Percentiles rank a stretch among this genome's conserved stretches.
Evolutionary conservation across 2,888 invertebrate species (phyloP).

Genomic region (Timema cristinae): DNA sequence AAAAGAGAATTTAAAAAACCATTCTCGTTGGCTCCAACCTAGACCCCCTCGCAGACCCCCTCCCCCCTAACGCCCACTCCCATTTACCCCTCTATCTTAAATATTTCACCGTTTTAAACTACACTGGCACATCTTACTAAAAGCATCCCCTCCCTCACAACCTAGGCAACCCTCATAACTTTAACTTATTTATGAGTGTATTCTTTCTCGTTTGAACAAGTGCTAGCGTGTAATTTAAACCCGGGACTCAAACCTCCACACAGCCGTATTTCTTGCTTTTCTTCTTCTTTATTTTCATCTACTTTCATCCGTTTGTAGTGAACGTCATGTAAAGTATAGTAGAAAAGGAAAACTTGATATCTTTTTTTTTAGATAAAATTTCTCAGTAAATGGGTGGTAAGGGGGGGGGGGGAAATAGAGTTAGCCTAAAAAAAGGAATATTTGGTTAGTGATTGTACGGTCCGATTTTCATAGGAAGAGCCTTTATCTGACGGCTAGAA

Average conservation of each 20-base stretch:
- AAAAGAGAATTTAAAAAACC: too few species aligned
- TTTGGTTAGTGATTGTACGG: too few species aligned
- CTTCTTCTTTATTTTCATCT: neutral
- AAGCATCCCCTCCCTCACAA: neutral
- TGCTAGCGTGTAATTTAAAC: constrained; percentile 13
- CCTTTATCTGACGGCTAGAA: too few species aligned
- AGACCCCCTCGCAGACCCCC: neutral
- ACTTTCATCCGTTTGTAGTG: too few species aligned
- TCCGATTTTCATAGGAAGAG: too few species aligned
- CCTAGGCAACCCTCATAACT: constrained; percentile 1
- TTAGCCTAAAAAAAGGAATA: too few species aligned
- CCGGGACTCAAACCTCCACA: neutral
- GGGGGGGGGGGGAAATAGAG: too few species aligned
- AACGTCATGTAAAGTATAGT: too few species aligned
- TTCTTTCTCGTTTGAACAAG: constrained; percentile 8
- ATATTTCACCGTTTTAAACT: constrained; percentile 12
- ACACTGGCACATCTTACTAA: constrained; percentile 13
- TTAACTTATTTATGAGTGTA: constrained; percentile 13
- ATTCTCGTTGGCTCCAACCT: too few species aligned
- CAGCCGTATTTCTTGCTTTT: constrained; percentile 1
- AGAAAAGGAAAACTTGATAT: too few species aligned
- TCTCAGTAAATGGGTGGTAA: too few species aligned
- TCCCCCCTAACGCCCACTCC: neutral
- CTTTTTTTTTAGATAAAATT: too few species aligned
- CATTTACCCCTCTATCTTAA: neutral